Base-by-base conservation (phyloP, 2,113 vertebrate species). In the Dolichotis patagonum region DNA sequence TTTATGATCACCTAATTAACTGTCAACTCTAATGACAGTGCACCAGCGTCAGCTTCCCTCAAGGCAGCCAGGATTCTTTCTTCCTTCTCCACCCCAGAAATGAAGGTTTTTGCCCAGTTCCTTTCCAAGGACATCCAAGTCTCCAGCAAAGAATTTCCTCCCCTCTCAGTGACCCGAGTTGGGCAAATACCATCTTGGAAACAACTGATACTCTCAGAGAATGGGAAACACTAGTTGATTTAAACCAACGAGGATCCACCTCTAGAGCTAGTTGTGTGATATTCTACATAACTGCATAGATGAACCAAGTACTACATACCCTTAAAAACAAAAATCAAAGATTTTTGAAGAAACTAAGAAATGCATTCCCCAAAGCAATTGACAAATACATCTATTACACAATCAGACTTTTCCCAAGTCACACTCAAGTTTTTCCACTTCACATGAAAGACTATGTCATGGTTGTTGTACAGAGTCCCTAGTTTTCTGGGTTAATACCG, bases 281-380 rank as follows among this genome's bases (percentile, higher is more conserved):
- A 83, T 77, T 78, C 58, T 62, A 71, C 13, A 14, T 14, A 46
- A 75, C 20, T 84, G 20, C 19, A 6, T 10, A 56, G 16, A n/a
- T 90, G 62, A 85, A n/a, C 60, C 87, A 81, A 85, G 38, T 17
- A 84, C 19, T 73, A 81, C 43, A 56, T 65, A 49, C 17, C 24
- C 49, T 43, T 87, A 88, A 49, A 80, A 41, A 83, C 62, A 84
- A 94, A 67, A 82, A 32, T 7, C 22, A 56, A 86, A 84, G 75
- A 20, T 54, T 52, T 1, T 32, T 96, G 24, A 49, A 88, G 91
- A 91, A 95, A 84, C 82, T 35, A 80, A 91, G 43, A 93, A 77
- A 75, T 1, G 67, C 3, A 94, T 10, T 30, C 17, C 46, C 71
- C 81, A 81, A 24, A 75, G 63, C 22, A 91, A 75, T 46, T 49